A percentile compares a stretch with the other conserved stretches of the same genome.
phyloP scores from a whole-genome alignment of 2,888 invertebrate species.

The Sialis lutaria region DNA sequence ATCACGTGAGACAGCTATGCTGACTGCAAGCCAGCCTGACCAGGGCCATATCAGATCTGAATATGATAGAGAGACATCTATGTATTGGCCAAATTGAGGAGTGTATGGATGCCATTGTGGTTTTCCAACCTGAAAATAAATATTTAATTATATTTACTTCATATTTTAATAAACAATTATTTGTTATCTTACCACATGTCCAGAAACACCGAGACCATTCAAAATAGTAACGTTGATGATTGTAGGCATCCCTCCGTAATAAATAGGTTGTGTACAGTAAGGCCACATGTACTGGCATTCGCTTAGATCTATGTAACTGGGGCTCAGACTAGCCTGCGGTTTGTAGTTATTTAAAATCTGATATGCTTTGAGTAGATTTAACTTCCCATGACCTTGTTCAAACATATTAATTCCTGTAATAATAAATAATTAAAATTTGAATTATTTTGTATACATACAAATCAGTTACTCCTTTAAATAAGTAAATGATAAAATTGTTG shows the following conservation, averaged over 20 bases:
- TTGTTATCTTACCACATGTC: conserved; percentile 37
- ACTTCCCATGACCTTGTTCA: conserved; percentile 91
- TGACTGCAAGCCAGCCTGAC: conserved; percentile 87
- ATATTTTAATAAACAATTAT: background rate
- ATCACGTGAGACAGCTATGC: conserved; percentile 45
- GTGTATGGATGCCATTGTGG: conserved; percentile 81
- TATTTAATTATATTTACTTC: background rate
- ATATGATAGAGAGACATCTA: conserved; percentile 62
- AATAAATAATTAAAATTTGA: background rate
- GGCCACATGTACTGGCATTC: conserved; percentile 99
- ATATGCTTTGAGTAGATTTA: conserved; percentile 79
- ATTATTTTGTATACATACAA: background rate
- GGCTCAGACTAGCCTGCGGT: conserved; percentile 50
- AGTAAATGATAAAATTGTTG: background rate
- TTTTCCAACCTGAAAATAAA: conserved; percentile 27
- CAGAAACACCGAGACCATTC: conserved; percentile 85
- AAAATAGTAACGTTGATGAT: conserved; percentile 88
- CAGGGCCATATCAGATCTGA: conserved; percentile 87
- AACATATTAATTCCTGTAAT: conserved; percentile 68
- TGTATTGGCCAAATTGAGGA: conserved; percentile 57
- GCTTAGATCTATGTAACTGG: conserved; percentile 80
- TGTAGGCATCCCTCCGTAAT: conserved; percentile 69
- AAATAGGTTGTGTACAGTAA: conserved; percentile 89
- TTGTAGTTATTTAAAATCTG: conserved; percentile 47
- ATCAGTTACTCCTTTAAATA: background rate